These are phyloP conservation scores for Nicator chloris DNA, from an alignment of 2,113 vertebrate genomes.

Conservation along the genomic window DNA sequence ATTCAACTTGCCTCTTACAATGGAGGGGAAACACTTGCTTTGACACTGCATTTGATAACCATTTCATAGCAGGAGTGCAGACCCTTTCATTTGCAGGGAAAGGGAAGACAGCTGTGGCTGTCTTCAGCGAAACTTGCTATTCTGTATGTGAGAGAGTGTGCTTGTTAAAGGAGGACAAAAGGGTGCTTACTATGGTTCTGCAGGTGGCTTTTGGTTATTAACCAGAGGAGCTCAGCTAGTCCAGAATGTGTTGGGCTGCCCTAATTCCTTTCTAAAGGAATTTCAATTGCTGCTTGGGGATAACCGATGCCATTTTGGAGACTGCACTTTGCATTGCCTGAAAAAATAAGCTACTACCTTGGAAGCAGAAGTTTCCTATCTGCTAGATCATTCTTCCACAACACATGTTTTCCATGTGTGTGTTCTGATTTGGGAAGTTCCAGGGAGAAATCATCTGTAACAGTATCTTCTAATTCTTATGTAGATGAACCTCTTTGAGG, in stretches of 20 bases:
- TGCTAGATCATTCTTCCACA: neutral
- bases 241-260: slow-evolving; percentile 67
- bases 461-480: slow-evolving; percentile 37
- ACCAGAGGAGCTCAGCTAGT: slow-evolving; percentile 66
- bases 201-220: slow-evolving; percentile 79
- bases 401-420: neutral
- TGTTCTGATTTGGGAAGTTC: neutral
- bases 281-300: slow-evolving; percentile 27
- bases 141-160: slow-evolving; percentile 67
- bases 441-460: neutral
- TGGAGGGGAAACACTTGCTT: slow-evolving; percentile 76
- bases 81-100: slow-evolving; percentile 78
- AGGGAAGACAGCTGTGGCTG: slow-evolving; percentile 79
- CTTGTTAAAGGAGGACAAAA: slow-evolving; percentile 67
- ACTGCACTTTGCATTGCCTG: neutral
- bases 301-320: slow-evolving; percentile 14
- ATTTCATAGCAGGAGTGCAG: slow-evolving; percentile 75
- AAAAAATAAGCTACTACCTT: slow-evolving; percentile 4
- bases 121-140: slow-evolving; percentile 75
- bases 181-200: slow-evolving; percentile 75
- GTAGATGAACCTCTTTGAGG: slow-evolving; percentile 40
- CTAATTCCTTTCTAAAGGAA: slow-evolving; percentile 59
- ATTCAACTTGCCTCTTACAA: slow-evolving; percentile 73
- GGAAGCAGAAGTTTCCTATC: slow-evolving; percentile 45
- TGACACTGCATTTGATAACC: slow-evolving; percentile 78